Evolutionary conservation across 2,797 vertebrate genomes (phyloP).

Genomic region (Malacoctenus gilli): DNA sequence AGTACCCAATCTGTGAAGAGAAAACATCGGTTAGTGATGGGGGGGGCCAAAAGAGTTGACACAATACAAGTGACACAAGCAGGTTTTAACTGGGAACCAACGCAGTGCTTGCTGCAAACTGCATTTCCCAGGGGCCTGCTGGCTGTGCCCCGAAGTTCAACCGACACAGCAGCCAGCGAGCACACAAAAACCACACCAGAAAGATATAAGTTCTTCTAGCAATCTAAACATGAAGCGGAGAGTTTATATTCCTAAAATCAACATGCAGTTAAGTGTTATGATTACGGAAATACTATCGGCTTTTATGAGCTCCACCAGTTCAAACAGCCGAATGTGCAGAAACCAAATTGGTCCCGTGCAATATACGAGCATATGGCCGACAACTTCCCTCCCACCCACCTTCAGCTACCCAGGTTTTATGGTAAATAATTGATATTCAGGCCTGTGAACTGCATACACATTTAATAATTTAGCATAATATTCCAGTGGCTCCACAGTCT

Average conservation of each 20-base stretch:
- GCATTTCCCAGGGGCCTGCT: slow-evolving; percentile 50
- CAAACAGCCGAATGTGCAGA: slow-evolving; percentile 16
- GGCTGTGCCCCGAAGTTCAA: slow-evolving; percentile 41
- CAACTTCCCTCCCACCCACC: slow-evolving; percentile 50
- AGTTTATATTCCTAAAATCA: slow-evolving; percentile 21
- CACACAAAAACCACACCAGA: slow-evolving; percentile 26
- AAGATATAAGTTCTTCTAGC: slow-evolving; percentile 8
- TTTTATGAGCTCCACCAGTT: slow-evolving; percentile 15
- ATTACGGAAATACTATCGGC: slow-evolving; percentile 15
- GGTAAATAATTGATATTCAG: slow-evolving; percentile 74
- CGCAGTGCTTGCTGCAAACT: slow-evolving; percentile 55
- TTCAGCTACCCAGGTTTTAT: slow-evolving; percentile 66
- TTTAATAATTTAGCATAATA: slow-evolving; percentile 75
- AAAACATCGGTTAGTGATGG: slow-evolving; percentile 51
- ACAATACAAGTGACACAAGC: slow-evolving; percentile 7
- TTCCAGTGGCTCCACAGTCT: slow-evolving; percentile 54
- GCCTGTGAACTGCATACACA: slow-evolving; percentile 68
- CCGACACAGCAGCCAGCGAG: slow-evolving; percentile 27
- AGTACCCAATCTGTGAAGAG: slow-evolving; percentile 94
- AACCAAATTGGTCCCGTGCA: slow-evolving; percentile 12
- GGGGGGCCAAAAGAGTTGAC: slow-evolving; percentile 1
- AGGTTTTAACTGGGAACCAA: slow-evolving; percentile 28
- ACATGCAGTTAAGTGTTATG: slow-evolving; percentile 4
- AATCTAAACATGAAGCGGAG: slow-evolving; percentile 11
- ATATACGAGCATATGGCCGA: slow-evolving; percentile 35